Base-by-base conservation (phyloP, 2,888 invertebrate species). In the Hipparchia sbordonii region DNA sequence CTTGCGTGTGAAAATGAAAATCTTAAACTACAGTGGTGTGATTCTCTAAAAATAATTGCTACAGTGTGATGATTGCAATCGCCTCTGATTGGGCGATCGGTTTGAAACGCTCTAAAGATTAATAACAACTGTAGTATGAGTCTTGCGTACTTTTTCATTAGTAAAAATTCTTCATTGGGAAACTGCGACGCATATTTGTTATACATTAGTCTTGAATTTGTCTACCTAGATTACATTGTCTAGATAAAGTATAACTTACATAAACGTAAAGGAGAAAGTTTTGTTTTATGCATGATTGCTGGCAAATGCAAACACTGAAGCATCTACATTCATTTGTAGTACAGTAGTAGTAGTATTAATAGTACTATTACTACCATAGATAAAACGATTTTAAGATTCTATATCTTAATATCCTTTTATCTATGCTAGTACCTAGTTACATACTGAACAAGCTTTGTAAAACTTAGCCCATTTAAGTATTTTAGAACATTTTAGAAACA, bases 221-320 rank as follows among this genome's bases (percentile, higher is more conserved):
- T 23, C 23, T 23, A 23, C 23, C 23, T 23, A 23, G 23, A 23
- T 23, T 23, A n/a, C n/a, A 23, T 23, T 23, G 23, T 23, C 23
- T 23, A 23, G 9, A 63, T 51, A 23, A 63, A 23, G 63, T 63
- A 51, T 2, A 51, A 9, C 6, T 23, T 23, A 63, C 51, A 23
- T 63, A 63, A 63, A 23, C 63, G 48, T 48, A 63, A 8, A 51
- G 63, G 63, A 51, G 51, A 51, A 51, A 63, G 63, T 63, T 63
- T 63, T 6, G 13, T 48, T 63, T 63, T 33, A 63, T 63, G 63
- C 63, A 63, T 63, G 23, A 63, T 63, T 63, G 51, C 23, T 23
- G 51, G 51, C 63, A 63, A 62, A 63, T 12, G 23, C 63, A 63
- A 63, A 63, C 63, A 63, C 33, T 48, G 51, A 51, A 51, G 23